Conservation (phyloP, 2,113 vertebrate genomes). For the Bujurquina vittata region DNA sequence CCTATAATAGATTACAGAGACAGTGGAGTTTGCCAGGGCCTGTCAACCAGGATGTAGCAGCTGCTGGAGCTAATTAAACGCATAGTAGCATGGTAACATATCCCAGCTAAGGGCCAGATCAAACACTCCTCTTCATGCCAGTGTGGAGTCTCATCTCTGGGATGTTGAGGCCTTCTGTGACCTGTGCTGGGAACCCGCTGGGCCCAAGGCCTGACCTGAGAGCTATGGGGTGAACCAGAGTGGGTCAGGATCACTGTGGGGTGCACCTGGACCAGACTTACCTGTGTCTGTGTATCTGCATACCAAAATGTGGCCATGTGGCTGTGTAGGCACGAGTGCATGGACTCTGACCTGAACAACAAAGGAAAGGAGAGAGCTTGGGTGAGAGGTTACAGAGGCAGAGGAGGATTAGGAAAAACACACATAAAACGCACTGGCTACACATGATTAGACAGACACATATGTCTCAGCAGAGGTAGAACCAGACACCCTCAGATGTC, state of each 20-base stretch:
- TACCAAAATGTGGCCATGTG: slow-evolving; percentile 65
- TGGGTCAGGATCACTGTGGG: slow-evolving; percentile 67
- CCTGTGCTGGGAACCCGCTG: slow-evolving; percentile 74
- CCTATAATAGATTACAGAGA: slow-evolving; percentile 89
- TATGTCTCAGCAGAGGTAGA: slow-evolving; percentile 67
- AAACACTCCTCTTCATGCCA: slow-evolving; percentile 80
- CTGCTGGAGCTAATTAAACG: slow-evolving; percentile 89
- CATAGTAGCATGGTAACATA: slow-evolving; percentile 84
- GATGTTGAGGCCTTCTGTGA: slow-evolving; percentile 75
- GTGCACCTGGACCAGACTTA: slow-evolving; percentile 74
- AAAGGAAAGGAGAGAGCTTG: slow-evolving; percentile 67
- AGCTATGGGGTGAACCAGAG: slow-evolving; percentile 59
- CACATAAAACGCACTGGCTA: slow-evolving; percentile 64
- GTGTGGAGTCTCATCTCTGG: slow-evolving; percentile 77
- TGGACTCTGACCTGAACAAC: slow-evolving; percentile 80
- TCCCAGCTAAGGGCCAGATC: slow-evolving; percentile 74
- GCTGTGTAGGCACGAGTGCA: slow-evolving; percentile 54
- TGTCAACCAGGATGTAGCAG: slow-evolving; percentile 83
- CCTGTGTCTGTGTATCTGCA: slow-evolving; percentile 75
- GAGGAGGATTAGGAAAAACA: slow-evolving; percentile 70
- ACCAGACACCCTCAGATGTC: slow-evolving; percentile 64
- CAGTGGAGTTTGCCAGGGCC: slow-evolving; percentile 70
- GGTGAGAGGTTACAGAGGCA: slow-evolving; percentile 75
- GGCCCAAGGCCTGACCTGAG: slow-evolving; percentile 73
- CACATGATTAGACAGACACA: slow-evolving; percentile 71